phyloP scores from a whole-genome alignment of 2,113 vertebrate species.

The Brachypteracias leptosomus region DNA sequence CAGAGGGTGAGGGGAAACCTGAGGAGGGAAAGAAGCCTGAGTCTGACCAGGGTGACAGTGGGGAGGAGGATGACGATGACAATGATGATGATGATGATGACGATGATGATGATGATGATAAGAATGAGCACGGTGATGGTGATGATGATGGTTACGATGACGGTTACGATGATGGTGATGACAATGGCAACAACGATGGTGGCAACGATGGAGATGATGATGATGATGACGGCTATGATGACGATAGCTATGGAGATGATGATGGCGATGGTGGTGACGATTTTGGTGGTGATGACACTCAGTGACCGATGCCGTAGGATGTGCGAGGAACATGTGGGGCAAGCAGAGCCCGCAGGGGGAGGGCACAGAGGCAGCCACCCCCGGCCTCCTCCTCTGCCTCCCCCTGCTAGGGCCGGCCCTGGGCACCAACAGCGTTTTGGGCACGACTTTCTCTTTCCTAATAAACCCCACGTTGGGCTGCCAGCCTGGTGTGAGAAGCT shows the following conservation, averaged over 20 bases:
- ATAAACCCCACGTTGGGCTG: neutral
- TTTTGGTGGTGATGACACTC: neutral
- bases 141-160: accelerated
- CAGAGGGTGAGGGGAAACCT: neutral
- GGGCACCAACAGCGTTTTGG: accelerated
- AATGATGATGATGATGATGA: accelerated
- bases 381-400: neutral
- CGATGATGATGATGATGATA: accelerated
- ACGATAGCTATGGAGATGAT: accelerated
- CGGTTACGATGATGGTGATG: neutral
- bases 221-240: accelerated
- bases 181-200: accelerated
- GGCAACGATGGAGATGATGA: neutral
- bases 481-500: neutral
- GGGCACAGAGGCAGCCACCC: accelerated
- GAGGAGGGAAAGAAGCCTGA: neutral
- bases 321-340: accelerated
- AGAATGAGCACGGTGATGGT: neutral
- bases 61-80: neutral
- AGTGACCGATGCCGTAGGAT: neutral
- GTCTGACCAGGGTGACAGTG: neutral
- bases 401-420: neutral
- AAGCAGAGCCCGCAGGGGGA: neutral
- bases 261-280: neutral
- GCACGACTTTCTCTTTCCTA: neutral